phyloP scores from a whole-genome alignment of 2,888 invertebrate genomes.

The Drosophila anceps region DNA sequence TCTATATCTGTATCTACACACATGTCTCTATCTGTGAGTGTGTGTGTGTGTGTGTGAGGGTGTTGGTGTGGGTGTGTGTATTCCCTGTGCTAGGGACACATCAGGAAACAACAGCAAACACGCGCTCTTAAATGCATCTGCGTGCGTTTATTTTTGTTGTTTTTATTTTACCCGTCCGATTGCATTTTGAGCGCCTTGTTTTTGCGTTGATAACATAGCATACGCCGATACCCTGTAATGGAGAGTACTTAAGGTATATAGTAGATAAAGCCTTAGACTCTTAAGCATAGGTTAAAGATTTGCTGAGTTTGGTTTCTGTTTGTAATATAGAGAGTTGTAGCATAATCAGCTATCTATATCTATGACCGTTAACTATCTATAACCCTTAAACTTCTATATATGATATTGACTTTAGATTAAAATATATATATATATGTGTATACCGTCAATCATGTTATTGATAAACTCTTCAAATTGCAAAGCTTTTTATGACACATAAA shows the following conservation, averaged over 20 bases:
- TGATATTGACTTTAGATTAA: too few species aligned
- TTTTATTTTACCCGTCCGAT: slow-evolving; percentile 33
- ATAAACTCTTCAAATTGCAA: too few species aligned
- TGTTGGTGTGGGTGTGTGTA: slow-evolving; percentile 9
- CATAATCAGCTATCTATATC: too few species aligned
- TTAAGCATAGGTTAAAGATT: too few species aligned
- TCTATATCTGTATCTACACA: slow-evolving; percentile 27
- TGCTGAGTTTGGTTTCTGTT: too few species aligned
- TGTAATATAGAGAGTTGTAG: too few species aligned
- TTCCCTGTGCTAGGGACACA: slow-evolving; percentile 46
- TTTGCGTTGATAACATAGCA: background rate
- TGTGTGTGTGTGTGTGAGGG: background rate
- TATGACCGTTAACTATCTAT: too few species aligned
- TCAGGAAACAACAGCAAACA: slow-evolving; percentile 54
- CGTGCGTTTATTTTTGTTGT: slow-evolving; percentile 58
- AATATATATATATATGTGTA: too few species aligned
- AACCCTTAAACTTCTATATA: too few species aligned
- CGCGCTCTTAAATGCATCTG: slow-evolving; percentile 70
- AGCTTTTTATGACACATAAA: too few species aligned
- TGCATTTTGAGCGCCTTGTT: slow-evolving; percentile 7
- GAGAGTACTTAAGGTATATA: background rate
- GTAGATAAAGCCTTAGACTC: background rate
- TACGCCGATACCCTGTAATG: slow-evolving; percentile 7
- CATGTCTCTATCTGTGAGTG: slow-evolving; percentile 3
- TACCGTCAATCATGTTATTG: too few species aligned